phyloP scores from a whole-genome alignment of 2,888 invertebrate species.

The Luffia ferchaultella region DNA sequence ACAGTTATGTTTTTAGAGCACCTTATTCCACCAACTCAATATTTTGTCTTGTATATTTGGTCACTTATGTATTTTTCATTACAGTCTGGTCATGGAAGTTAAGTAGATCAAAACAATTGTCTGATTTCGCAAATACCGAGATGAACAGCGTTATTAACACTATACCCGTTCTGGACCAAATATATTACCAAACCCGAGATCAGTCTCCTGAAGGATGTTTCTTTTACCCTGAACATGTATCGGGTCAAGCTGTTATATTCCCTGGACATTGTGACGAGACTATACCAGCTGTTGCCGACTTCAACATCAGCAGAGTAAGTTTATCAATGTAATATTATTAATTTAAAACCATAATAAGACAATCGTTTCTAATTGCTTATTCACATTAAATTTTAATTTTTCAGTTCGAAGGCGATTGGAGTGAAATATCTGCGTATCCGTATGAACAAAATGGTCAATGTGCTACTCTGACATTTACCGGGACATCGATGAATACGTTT shows the following conservation, averaged over 20 bases:
- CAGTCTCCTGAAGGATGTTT: constrained; percentile 34
- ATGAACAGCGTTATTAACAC: constrained; percentile 24
- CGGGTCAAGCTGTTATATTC: constrained; percentile 26
- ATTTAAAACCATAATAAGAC: too few species aligned
- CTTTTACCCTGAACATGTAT: constrained; percentile 28
- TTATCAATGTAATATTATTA: too few species aligned
- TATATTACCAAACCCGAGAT: constrained; percentile 25
- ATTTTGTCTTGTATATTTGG: too few species aligned
- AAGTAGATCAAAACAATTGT: constrained; percentile 27
- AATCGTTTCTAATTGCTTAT: too few species aligned
- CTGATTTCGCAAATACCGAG: constrained; percentile 15
- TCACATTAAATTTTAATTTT: constrained; percentile 9
- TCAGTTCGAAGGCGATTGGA: constrained; percentile 29
- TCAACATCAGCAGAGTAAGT: constrained; percentile 10
- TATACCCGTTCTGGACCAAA: constrained; percentile 27
- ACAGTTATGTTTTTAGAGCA: too few species aligned
- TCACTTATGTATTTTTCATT: too few species aligned
- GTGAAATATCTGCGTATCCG: constrained; percentile 24
- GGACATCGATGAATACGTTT: constrained; percentile 17
- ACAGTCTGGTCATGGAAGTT: constrained; percentile 40
- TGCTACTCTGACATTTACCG: constrained; percentile 21
- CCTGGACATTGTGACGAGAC: constrained; percentile 29
- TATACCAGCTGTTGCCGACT: constrained; percentile 11
- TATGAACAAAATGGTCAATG: constrained; percentile 26
- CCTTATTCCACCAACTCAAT: too few species aligned